Evolutionary conservation across 1,140 invertebrate species (phyloP), one percentile per base, ranked within the genome.

Genomic region (Atta colombica): DNA sequence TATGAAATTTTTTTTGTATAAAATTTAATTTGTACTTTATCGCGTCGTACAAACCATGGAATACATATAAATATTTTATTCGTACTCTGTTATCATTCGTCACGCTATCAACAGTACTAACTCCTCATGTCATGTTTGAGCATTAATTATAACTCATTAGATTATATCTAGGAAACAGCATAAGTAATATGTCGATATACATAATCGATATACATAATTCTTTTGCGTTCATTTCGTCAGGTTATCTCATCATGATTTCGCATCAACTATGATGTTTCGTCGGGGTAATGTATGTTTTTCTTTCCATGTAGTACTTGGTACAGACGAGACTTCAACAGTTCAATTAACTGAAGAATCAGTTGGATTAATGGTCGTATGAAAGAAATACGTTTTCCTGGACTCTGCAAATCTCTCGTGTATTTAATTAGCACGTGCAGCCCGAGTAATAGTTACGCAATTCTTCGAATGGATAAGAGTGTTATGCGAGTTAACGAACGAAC

Each of bases 391-490:
- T 51, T 68, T 71, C 0, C 16, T 8, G 14, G 28, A 80, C 3
- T 60, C 45, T 63, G n/a, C 31, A n/a, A 31, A 65, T 53, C 31
- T 85, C 21, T 35, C 55, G 25, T 60, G 25, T 60, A 45, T 66
- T 90, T 81, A 86, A 88, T 90, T 88, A 58, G 55, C 81, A 63
- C 69, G 60, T 39, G 58, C 77, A 21, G 25, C 49, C 45, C 63
- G 31, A 86, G 87, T 89, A 87, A 85, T 80, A 87, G 89, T 80
- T 89, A 82, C 45, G 58, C 78, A 63, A 87, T 45, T 31, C 31
- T 35, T 25, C 51, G 45, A 35, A 16, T 18, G 28, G n/a, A 14
- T 49, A 58, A 28, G 45, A 72, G 25, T 68, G 63, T 75, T 71
- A 60, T 14, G 61, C 39, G 61, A 80, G 31, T 49, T 28, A 69